phyloP scores from a whole-genome alignment of 2,888 invertebrate species.

The Polydrusus tereticollis region DNA sequence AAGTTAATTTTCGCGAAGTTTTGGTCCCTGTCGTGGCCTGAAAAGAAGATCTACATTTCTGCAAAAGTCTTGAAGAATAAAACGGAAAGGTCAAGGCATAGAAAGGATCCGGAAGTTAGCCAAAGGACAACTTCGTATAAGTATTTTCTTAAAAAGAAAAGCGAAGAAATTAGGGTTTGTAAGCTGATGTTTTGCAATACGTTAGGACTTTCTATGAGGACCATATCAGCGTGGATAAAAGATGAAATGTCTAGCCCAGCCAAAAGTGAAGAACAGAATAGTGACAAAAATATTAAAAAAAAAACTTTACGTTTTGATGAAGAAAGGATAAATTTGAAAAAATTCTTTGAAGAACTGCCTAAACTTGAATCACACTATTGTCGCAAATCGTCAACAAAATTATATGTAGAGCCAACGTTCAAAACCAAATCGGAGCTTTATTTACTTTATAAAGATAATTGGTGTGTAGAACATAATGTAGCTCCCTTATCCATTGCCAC shows the following conservation, averaged over 20 bases:
- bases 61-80: neutral
- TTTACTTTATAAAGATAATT: conserved; percentile 23
- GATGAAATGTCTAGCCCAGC: neutral
- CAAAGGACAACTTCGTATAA: neutral
- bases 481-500: conserved; percentile 22
- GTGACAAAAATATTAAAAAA: neutral
- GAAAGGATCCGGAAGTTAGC: neutral
- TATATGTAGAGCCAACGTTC: neutral
- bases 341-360: neutral
- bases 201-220: neutral
- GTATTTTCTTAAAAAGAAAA: neutral
- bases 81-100: neutral
- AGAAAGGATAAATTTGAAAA: neutral
- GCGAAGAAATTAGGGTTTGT: neutral
- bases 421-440: conserved; percentile 2
- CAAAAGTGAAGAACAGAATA: too few species aligned
- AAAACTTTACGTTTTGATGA: neutral
- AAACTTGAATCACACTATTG: too few species aligned
- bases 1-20: neutral
- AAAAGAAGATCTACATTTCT: neutral
- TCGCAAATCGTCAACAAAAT: neutral
- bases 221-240: neutral
- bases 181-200: neutral
- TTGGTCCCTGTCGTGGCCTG: neutral
- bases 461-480: conserved; percentile 28